Percentiles rank a stretch among this genome's conserved stretches.
Conservation (phyloP, 37 sponge, comb jelly and placozoan species). For the Hormiphora californensis region DNA sequence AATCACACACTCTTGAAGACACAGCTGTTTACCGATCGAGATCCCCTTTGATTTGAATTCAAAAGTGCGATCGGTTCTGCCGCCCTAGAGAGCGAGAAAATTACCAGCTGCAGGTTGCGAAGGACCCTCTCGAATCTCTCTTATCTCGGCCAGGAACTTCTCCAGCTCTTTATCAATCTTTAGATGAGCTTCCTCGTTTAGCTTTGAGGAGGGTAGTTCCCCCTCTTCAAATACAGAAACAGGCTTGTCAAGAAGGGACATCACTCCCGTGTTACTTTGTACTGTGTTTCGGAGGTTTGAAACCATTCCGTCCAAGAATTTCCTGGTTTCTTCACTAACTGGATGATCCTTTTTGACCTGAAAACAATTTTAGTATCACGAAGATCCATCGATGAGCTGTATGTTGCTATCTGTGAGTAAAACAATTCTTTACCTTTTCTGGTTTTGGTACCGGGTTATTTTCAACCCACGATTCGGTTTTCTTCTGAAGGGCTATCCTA, state of each 20-base stretch:
- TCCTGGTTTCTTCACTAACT: neutral
- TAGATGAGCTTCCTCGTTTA: neutral
- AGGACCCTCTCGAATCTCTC: constrained; percentile 38
- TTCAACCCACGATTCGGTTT: constrained; percentile 17
- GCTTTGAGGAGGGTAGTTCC: neutral
- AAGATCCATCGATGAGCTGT: no score
- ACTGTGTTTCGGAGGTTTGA: neutral
- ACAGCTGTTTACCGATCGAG: no score
- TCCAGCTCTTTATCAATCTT: constrained; percentile 33
- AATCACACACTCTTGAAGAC: no score
- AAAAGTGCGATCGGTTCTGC: no score
- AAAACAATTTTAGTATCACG: no score
- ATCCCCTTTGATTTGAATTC: no score
- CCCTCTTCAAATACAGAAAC: constrained; percentile 47
- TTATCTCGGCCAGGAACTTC: constrained; percentile 3
- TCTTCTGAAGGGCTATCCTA: neutral
- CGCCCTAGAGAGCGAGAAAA: no score
- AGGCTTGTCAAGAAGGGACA: constrained; percentile 37
- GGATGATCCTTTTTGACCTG: constrained; percentile 22
- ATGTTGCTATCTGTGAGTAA: no score
- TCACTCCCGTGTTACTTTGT: neutral
- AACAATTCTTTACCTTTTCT: neutral
- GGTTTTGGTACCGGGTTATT: neutral
- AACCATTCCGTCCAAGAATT: neutral
- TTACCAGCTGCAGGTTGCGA: no score